phyloP scores from a whole-genome alignment of 2,113 vertebrate genomes.

The Chitala chitala region DNA sequence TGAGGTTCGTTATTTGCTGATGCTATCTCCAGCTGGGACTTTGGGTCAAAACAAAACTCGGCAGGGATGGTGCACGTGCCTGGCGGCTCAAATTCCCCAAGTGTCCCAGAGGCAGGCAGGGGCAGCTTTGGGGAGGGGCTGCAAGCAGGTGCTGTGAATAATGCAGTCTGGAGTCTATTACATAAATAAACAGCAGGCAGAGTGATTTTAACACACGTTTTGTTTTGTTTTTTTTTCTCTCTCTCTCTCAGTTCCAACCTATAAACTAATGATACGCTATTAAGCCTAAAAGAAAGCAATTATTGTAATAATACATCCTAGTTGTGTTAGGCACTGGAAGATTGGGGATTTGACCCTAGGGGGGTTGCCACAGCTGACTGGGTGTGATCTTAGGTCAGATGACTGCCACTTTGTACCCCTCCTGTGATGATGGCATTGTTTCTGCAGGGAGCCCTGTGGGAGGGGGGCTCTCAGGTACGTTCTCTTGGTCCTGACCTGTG shows the following conservation, averaged over 20 bases:
- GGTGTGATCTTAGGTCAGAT: too few relatives aligned
- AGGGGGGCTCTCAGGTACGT: neutral
- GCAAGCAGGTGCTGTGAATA: conserved; percentile 25
- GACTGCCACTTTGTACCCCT: too few relatives aligned
- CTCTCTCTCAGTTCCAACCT: conserved; percentile 26
- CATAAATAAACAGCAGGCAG: conserved; percentile 34
- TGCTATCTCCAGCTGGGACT: too few relatives aligned
- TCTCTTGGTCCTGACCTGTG: too few relatives aligned
- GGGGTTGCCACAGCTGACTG: too few relatives aligned
- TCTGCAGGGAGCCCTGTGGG: neutral
- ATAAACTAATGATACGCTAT: conserved; percentile 35
- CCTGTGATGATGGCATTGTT: too few relatives aligned
- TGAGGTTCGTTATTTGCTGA: too few relatives aligned
- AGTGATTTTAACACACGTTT: conserved; percentile 15
- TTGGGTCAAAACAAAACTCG: too few relatives aligned
- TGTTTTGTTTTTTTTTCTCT: too few relatives aligned
- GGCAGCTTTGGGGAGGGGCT: conserved; percentile 13
- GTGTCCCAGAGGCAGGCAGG: neutral
- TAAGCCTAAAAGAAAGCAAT: conserved; percentile 33
- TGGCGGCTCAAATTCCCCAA: neutral
- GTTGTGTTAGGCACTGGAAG: conserved; percentile 30
- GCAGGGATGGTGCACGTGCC: neutral
- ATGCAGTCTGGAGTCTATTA: conserved; percentile 36
- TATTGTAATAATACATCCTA: conserved; percentile 32
- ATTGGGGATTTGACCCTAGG: too few relatives aligned